These are phyloP conservation scores for Catalaphyllia jardinei DNA, from an alignment of 64 coral and sea anemone genomes.

Conservation along the genomic window DNA sequence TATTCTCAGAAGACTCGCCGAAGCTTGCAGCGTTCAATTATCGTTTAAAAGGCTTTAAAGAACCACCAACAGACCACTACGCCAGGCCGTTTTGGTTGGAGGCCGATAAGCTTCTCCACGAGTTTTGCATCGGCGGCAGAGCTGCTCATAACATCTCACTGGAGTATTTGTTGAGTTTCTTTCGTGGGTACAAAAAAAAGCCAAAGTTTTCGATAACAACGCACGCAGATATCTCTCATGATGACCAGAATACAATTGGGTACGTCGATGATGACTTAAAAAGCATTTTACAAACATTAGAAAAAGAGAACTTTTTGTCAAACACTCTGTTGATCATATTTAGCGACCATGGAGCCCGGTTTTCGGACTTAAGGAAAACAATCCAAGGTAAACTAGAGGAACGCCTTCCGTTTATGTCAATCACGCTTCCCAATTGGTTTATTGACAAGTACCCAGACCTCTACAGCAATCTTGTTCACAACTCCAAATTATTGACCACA, in stretches of 20 bases:
- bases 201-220: slow-evolving; percentile 46
- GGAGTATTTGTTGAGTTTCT: slow-evolving; percentile 50
- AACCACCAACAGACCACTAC: slow-evolving; percentile 54
- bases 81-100: slow-evolving; percentile 44
- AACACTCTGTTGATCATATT: slow-evolving; percentile 44
- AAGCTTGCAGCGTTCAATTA: slow-evolving; percentile 65
- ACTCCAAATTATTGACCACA: slow-evolving; percentile 39
- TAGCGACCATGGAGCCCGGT: slow-evolving; percentile 49
- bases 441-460: slow-evolving; percentile 9
- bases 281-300: not conserved
- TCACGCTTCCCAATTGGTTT: slow-evolving; percentile 58
- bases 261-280: slow-evolving; percentile 43
- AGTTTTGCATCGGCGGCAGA: not conserved
- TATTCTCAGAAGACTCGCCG: slow-evolving; percentile 73
- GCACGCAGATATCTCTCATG: slow-evolving; percentile 25
- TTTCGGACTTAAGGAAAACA: slow-evolving; percentile 31
- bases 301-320: not conserved
- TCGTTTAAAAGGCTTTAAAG: slow-evolving; percentile 57
- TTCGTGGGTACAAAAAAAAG: slow-evolving; percentile 18
- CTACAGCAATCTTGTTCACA: slow-evolving; percentile 19
- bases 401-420: slow-evolving; percentile 44
- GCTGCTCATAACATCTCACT: slow-evolving; percentile 34
- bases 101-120: not conserved
- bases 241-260: slow-evolving; percentile 17
- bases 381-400: slow-evolving; percentile 73